A percentile compares a stretch with the other conserved stretches of the same genome.
phyloP scores from a whole-genome alignment of 2,797 vertebrate species.

The Melanotaenia boesemani region DNA sequence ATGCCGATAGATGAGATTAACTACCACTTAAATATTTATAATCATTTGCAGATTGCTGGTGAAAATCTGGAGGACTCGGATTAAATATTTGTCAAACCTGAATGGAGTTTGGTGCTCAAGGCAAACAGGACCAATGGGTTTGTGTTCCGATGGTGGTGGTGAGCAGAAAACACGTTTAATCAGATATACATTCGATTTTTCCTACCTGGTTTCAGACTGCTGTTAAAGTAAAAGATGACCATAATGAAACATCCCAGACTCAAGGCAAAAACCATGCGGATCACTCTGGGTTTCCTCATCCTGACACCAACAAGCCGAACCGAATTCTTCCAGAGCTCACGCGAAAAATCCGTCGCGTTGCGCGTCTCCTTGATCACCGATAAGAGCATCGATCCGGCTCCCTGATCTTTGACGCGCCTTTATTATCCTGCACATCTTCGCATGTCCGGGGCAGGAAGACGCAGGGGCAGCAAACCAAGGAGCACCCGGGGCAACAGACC shows the following conservation, averaged over 20 bases:
- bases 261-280: constrained; percentile 82
- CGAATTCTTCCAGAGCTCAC: constrained; percentile 48
- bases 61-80: neutral
- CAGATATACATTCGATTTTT: neutral
- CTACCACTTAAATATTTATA: neutral
- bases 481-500: neutral
- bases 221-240: constrained; percentile 87
- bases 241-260: constrained; percentile 86
- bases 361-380: constrained; percentile 55
- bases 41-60: neutral
- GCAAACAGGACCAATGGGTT: no score
- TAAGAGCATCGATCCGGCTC: constrained; percentile 45
- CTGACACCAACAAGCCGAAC: constrained; percentile 52
- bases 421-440: constrained; percentile 59
- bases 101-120: neutral
- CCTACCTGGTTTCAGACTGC: constrained; percentile 84
- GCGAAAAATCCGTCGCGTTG: constrained; percentile 17
- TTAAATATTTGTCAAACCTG: neutral
- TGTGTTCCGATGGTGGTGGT: no score
- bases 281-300: constrained; percentile 85
- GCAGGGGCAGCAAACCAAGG: no score
- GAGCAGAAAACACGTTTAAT: no score
- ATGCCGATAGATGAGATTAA: neutral
- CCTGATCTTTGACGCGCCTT: constrained; percentile 41
- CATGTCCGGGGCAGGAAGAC: constrained; percentile 55